These are phyloP conservation scores for Spilarctia lutea DNA, from an alignment of 2,888 invertebrate genomes.

Conservation along the genomic window DNA sequence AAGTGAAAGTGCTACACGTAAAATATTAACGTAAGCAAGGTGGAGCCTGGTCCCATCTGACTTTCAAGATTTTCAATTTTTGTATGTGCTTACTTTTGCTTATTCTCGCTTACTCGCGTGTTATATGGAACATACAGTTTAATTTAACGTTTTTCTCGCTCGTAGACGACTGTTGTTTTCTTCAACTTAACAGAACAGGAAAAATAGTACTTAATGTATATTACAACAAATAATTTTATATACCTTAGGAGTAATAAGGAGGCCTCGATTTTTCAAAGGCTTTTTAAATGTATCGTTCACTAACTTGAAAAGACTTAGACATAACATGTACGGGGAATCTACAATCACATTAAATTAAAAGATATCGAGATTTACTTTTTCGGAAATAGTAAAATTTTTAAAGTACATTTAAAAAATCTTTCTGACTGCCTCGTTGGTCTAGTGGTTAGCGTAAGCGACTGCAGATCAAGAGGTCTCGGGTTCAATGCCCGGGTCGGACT, in stretches of 20 bases:
- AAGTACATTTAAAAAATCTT: background rate
- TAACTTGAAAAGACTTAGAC: background rate
- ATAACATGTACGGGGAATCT: too few relatives aligned
- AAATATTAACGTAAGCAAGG: slow-evolving; percentile 6
- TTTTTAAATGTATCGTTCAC: background rate
- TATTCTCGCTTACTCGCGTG: background rate
- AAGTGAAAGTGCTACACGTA: slow-evolving; percentile 4
- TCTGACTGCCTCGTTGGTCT: too few relatives aligned
- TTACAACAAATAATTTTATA: background rate
- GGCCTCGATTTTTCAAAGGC: background rate
- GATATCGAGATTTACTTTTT: background rate
- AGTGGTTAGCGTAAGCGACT: too few relatives aligned
- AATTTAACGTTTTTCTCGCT: background rate
- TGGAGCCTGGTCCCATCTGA: background rate
- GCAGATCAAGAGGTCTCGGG: too few relatives aligned
- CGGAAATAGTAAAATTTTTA: background rate
- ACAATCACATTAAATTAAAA: too few relatives aligned
- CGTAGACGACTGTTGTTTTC: background rate
- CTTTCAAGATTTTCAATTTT: slow-evolving; percentile 5
- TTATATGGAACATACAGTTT: background rate
- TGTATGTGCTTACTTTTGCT: background rate
- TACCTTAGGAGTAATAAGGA: background rate
- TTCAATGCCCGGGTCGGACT: too few relatives aligned
- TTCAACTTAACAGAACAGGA: background rate
- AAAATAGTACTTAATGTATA: background rate